Evolutionary conservation across 1,140 invertebrate species (phyloP).

Genomic region (Drosophila jambulina): DNA sequence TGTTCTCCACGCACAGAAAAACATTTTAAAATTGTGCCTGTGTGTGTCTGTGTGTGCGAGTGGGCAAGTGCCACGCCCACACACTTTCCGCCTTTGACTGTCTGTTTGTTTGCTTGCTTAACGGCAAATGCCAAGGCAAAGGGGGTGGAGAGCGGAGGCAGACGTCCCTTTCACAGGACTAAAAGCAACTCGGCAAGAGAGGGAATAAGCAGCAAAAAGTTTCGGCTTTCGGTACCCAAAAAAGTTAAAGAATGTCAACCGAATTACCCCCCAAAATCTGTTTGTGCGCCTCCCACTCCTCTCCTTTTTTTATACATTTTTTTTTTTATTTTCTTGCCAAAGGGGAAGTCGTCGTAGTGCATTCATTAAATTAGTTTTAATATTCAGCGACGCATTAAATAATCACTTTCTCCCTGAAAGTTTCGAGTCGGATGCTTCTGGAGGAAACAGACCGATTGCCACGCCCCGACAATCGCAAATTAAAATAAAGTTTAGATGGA

Average conservation of each 20-base stretch:
- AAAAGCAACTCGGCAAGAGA: slow-evolving; percentile 14
- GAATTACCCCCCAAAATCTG: slow-evolving; percentile 16
- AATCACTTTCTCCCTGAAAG: slow-evolving; percentile 6
- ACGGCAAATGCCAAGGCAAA: slow-evolving; percentile 12
- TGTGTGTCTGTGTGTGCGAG: neutral
- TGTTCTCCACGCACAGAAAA: slow-evolving; percentile 22
- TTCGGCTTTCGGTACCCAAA: slow-evolving; percentile 15
- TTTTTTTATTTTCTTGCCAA: slow-evolving; percentile 5
- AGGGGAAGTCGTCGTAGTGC: slow-evolving; percentile 39
- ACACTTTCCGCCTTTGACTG: slow-evolving; percentile 20
- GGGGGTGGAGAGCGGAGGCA: neutral
- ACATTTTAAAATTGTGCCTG: slow-evolving; percentile 18
- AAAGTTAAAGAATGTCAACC: slow-evolving; percentile 42
- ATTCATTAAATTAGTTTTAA: slow-evolving; percentile 57
- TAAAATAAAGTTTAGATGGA: neutral
- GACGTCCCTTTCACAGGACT: slow-evolving; percentile 8
- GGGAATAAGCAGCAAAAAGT: slow-evolving; percentile 12
- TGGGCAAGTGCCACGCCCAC: slow-evolving; percentile 24
- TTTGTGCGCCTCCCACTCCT: neutral
- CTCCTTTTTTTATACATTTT: neutral
- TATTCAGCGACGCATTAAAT: slow-evolving; percentile 33
- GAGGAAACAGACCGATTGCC: slow-evolving; percentile 13
- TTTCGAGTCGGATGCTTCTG: neutral
- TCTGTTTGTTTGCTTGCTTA: slow-evolving; percentile 41
- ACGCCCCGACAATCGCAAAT: too few relatives aligned